Evolutionary conservation across 2,888 invertebrate species (phyloP).

Genomic region (Diachrysia chrysitis): DNA sequence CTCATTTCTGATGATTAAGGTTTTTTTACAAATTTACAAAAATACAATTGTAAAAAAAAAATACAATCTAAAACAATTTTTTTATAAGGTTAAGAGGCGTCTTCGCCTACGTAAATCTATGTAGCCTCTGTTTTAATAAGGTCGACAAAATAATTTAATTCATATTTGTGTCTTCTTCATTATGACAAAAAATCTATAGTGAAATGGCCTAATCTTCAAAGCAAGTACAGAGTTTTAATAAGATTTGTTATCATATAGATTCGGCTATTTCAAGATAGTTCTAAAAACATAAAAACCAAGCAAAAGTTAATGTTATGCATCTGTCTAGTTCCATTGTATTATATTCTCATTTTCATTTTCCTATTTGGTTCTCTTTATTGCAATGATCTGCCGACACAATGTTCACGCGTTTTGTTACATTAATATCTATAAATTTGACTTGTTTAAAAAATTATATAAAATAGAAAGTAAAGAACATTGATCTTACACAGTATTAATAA

Average conservation of each 20-base stretch:
- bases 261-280: neutral
- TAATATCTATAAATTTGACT: neutral
- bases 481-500: neutral
- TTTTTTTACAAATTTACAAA: too few species aligned
- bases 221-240: too few species aligned
- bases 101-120: neutral
- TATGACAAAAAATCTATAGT: neutral
- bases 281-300: neutral
- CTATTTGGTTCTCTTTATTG: neutral
- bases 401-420: neutral
- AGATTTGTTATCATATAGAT: too few species aligned
- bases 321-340: too few species aligned
- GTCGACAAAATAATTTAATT: too few species aligned
- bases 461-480: constrained; percentile 3
- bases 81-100: neutral
- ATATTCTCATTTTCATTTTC: neutral
- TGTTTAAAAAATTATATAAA: neutral
- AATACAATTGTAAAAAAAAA: too few species aligned
- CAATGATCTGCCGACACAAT: too few species aligned
- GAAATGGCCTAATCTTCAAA: too few species aligned
- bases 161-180: neutral
- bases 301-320: neutral
- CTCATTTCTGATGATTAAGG: too few species aligned
- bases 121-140: neutral
- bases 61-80: too few species aligned